Evolutionary conservation across 2,113 vertebrate genomes (phyloP), one percentile per base, ranked within the genome.

Genomic region (Oncorhynchus masou): DNA sequence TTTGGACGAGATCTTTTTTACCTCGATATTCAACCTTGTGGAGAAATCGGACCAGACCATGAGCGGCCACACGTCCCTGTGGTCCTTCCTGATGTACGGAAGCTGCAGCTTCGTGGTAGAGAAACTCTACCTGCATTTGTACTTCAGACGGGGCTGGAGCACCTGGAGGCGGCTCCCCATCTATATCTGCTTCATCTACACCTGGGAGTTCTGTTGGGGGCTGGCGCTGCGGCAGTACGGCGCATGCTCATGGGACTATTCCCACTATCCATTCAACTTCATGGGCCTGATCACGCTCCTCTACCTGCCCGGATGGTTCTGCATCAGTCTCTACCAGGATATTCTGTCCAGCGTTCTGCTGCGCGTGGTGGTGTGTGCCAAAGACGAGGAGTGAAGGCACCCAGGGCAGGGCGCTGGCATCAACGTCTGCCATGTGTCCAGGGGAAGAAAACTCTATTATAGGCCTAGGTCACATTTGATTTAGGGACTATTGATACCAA

Each of bases 171-270:
- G 95, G 13, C 88, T 96, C 11, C 95, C 95, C 29, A 70, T 96
- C 83, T 96, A 96, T 68, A 84, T 96, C 79, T 67, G 91, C 74
- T 92, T 95, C 88, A 92, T 95, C 79, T 96, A 96, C 77, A 78
- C 84, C 0, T 96, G 95, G 95, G 95, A 96, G 89, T 77, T 96
- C 65, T 86, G 71, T 75, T 96, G 95, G 93, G 95, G 95, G 0
- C 86, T 96, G 78, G 88, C 78, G 2, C 89, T 96, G 4, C 89
- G 95, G 76, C 86, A 83, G 8, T 94, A 91, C 3, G 88, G 81
- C 0, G 95, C 95, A 7, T 96, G 95, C 48, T 96, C 95, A 9
- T 96, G 95, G 95, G 95, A 96, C 78, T 96, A 96, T 48, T 96
- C 95, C 0, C 94, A 96, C 75, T 96, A 96, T 51, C 94, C 95